Conservation (phyloP, 2,113 vertebrate species). For the Podarcis raffonei region DNA sequence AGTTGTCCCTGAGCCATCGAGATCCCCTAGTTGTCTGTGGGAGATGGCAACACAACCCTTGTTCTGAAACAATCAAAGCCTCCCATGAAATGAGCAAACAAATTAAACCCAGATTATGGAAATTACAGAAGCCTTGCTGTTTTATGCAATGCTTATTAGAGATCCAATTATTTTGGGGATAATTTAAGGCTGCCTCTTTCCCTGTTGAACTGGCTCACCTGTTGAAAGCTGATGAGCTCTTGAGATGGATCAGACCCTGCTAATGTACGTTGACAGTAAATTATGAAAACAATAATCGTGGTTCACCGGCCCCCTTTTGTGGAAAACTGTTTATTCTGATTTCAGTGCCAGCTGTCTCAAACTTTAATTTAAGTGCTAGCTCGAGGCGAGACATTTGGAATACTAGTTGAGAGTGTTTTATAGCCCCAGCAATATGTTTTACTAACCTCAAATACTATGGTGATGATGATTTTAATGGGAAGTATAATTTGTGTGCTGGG, state of each 20-base stretch:
- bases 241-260: conserved; percentile 64
- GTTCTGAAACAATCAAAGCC: conserved; percentile 48
- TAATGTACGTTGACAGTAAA: conserved; percentile 75
- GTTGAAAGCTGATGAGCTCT: conserved; percentile 68
- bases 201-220: conserved; percentile 72
- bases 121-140: conserved; percentile 67
- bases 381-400: conserved; percentile 84
- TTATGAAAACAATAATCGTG: conserved; percentile 86
- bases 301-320: conserved; percentile 82
- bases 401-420: conserved; percentile 87
- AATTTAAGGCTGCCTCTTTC: conserved; percentile 50
- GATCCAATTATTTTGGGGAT: conserved; percentile 59
- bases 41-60: conserved; percentile 9
- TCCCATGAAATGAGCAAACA: conserved; percentile 48
- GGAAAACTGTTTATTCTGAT: conserved; percentile 82
- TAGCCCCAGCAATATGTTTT: conserved; percentile 85
- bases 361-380: conserved; percentile 87
- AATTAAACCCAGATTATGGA: conserved; percentile 67
- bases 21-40: not conserved
- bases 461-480: conserved; percentile 80
- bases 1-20: not conserved
- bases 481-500: conserved; percentile 76
- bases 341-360: conserved; percentile 85
- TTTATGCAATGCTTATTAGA: conserved; percentile 51
- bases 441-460: conserved; percentile 82